Evolutionary conservation across 37 sponge, comb jelly and placozoan genomes (phyloP).

Genomic region (Chondrosia reniformis): DNA sequence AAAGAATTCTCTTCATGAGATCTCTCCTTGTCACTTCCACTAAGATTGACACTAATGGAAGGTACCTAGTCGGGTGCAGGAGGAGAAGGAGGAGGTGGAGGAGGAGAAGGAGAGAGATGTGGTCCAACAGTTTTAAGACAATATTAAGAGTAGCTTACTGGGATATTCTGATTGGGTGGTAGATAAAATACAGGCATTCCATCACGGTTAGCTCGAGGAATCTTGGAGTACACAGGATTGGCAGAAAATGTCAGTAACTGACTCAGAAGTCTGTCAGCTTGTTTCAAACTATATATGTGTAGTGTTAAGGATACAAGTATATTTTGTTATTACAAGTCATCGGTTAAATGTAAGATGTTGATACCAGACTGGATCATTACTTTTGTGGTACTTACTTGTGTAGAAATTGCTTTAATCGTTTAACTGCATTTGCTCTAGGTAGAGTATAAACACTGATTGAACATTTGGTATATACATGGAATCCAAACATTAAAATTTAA

Average conservation of each 20-base stretch:
- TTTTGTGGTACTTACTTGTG: conserved; percentile 5
- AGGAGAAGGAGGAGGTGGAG: too few species aligned
- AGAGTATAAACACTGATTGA: background rate
- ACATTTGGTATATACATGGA: background rate
- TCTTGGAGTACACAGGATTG: conserved; percentile 31
- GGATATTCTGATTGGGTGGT: conserved; percentile 53
- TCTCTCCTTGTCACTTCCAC: conserved; percentile 17
- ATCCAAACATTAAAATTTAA: background rate
- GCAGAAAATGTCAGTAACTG: conserved; percentile 67
- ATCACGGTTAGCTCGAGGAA: conserved; percentile 49
- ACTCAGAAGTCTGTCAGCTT: conserved; percentile 55
- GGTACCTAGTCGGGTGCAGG: background rate
- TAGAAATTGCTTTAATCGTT: conserved; percentile 7
- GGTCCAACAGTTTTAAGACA: background rate
- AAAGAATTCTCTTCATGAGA: conserved; percentile 21
- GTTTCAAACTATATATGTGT: conserved; percentile 27
- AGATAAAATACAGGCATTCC: conserved; percentile 77
- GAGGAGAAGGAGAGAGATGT: background rate
- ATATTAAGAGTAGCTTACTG: conserved; percentile 21
- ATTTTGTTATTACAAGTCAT: background rate
- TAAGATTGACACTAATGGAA: background rate
- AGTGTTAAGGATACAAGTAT: background rate
- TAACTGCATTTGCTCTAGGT: conserved; percentile 11
- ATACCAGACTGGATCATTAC: background rate
- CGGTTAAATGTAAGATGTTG: background rate